phyloP scores from a whole-genome alignment of 2,113 vertebrate species.

The Muscicapa adusta region DNA sequence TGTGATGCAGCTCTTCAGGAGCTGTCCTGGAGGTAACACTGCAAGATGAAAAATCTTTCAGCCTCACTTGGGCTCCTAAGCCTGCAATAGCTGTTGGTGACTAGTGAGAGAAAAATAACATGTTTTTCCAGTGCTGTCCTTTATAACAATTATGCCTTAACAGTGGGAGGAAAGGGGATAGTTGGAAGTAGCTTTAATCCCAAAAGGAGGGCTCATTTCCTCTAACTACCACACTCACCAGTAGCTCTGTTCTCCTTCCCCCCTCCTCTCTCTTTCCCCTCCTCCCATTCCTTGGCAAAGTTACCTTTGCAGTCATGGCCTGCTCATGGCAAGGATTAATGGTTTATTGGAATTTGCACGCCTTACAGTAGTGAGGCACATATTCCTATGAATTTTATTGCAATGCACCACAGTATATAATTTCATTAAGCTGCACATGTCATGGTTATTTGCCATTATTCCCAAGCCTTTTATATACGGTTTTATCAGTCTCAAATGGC shows the following conservation, averaged over 20 bases:
- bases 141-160: background rate
- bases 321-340: slow-evolving; percentile 27
- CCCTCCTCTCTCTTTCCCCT: background rate
- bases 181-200: background rate
- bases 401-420: background rate
- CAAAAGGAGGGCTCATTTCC: background rate
- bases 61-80: background rate
- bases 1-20: background rate
- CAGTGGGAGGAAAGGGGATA: background rate
- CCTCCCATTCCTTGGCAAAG: background rate
- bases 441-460: slow-evolving; percentile 6
- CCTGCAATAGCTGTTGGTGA: background rate
- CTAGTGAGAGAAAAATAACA: background rate
- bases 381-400: slow-evolving; percentile 10
- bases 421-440: slow-evolving; percentile 23
- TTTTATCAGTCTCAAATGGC: slow-evolving; percentile 36
- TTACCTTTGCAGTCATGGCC: slow-evolving; percentile 41
- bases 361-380: background rate
- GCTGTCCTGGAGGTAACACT: background rate
- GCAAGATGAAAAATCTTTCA: background rate
- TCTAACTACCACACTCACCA: background rate
- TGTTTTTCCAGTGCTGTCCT: background rate
- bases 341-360: slow-evolving; percentile 22
- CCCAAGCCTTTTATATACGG: background rate
- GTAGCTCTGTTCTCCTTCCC: background rate